Percentiles rank a stretch among this genome's conserved stretches.
phyloP scores from a whole-genome alignment of 2,888 invertebrate species.

The Odontocolon sp. region DNA sequence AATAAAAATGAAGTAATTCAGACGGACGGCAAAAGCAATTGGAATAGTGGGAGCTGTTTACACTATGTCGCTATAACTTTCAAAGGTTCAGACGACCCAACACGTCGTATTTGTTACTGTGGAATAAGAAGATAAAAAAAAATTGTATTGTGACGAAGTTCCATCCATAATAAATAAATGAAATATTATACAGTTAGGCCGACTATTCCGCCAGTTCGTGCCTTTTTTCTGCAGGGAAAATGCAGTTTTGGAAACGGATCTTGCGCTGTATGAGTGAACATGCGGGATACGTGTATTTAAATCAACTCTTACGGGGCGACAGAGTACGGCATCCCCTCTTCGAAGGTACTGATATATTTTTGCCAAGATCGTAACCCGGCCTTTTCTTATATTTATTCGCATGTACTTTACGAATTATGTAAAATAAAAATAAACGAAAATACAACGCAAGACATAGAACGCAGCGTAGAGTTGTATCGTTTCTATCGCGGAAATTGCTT shows the following conservation, averaged over 20 bases:
- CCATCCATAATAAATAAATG: constrained; percentile 80
- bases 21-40: constrained; percentile 58
- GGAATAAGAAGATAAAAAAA: constrained; percentile 63
- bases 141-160: constrained; percentile 81
- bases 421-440: constrained; percentile 15
- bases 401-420: constrained; percentile 32
- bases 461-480: constrained; percentile 1
- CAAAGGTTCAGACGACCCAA: constrained; percentile 44
- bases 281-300: constrained; percentile 46
- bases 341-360: constrained; percentile 55
- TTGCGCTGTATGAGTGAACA: constrained; percentile 54
- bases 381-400: constrained; percentile 35
- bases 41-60: constrained; percentile 65
- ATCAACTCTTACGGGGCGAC: constrained; percentile 32
- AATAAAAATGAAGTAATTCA: constrained; percentile 6
- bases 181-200: constrained; percentile 80
- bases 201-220: constrained; percentile 81
- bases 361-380: constrained; percentile 34
- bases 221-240: constrained; percentile 80
- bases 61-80: constrained; percentile 69
- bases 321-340: constrained; percentile 36
- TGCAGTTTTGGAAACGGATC: constrained; percentile 67
- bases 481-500: constrained; percentile 11
- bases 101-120: constrained; percentile 65
- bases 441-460: background rate